Conservation (phyloP, 2,797 vertebrate genomes). For the Crocodylus rhombifer region DNA sequence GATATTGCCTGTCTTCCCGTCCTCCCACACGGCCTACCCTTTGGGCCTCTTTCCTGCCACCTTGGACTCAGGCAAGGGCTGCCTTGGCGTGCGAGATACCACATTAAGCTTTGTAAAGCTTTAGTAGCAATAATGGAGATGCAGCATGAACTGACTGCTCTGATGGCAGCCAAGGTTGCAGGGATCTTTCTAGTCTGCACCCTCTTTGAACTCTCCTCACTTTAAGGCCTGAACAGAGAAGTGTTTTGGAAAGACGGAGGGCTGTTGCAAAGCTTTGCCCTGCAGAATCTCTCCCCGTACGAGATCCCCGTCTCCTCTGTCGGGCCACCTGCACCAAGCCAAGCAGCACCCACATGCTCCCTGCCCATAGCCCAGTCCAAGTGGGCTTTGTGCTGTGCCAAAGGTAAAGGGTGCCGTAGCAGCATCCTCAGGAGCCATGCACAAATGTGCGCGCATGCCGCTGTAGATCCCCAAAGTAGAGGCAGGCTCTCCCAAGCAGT, state of each 20-base stretch:
- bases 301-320: too few relatives aligned
- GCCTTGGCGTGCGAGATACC: too few relatives aligned
- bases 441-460: slow-evolving; percentile 22
- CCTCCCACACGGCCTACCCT: too few relatives aligned
- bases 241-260: not conserved
- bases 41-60: too few relatives aligned
- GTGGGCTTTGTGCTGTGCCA: not conserved
- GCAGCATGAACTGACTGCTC: not conserved
- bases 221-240: not conserved
- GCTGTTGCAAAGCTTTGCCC: not conserved
- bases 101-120: too few relatives aligned
- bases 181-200: not conserved
- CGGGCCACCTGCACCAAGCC: too few relatives aligned
- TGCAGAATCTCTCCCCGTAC: not conserved
- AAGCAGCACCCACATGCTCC: not conserved
- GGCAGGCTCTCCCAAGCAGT: slow-evolving; percentile 4
- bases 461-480: slow-evolving; percentile 10
- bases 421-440: not conserved
- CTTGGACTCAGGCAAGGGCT: too few relatives aligned
- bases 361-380: not conserved
- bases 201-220: not conserved
- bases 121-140: too few relatives aligned
- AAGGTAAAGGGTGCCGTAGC: not conserved
- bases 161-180: not conserved
- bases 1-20: too few relatives aligned